Percentiles rank a stretch among this genome's conserved stretches.
These are phyloP conservation scores for Megaustenia siamemsis DNA, from an alignment of 2,888 invertebrate genomes.

Conservation along the genomic window DNA sequence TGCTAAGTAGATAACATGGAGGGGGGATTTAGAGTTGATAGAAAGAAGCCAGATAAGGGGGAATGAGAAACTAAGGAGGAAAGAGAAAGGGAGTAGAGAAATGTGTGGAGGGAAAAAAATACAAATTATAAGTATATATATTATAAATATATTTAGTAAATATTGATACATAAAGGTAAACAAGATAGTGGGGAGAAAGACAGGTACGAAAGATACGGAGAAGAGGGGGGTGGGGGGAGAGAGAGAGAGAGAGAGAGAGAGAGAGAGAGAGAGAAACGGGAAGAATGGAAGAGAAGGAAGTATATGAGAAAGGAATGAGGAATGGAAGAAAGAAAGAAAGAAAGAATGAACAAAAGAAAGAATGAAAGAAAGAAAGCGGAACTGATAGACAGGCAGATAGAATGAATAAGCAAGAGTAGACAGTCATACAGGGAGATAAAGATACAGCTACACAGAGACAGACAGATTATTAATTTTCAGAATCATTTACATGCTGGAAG, in stretches of 20 bases:
- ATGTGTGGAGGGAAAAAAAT: background rate
- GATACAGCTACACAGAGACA: no score
- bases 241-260: background rate
- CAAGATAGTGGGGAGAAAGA: background rate
- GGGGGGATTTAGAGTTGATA: no score
- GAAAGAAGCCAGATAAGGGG: background rate
- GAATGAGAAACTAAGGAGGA: background rate
- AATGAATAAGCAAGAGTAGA: no score
- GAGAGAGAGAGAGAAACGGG: constrained; percentile 21
- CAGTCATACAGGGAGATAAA: no score
- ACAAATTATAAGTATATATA: background rate
- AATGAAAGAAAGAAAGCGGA: background rate
- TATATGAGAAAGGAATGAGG: background rate
- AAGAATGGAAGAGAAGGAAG: background rate
- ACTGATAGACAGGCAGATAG: no score
- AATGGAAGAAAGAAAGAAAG: background rate
- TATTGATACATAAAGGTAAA: background rate
- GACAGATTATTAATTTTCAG: no score
- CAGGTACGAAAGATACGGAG: background rate
- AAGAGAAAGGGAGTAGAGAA: background rate
- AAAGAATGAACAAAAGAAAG: background rate
- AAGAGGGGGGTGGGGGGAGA: background rate
- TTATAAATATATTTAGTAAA: background rate
- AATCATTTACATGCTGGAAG: no score
- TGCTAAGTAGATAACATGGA: no score